Conservation (phyloP, 2,797 vertebrate species). For the Coluber constrictor region DNA sequence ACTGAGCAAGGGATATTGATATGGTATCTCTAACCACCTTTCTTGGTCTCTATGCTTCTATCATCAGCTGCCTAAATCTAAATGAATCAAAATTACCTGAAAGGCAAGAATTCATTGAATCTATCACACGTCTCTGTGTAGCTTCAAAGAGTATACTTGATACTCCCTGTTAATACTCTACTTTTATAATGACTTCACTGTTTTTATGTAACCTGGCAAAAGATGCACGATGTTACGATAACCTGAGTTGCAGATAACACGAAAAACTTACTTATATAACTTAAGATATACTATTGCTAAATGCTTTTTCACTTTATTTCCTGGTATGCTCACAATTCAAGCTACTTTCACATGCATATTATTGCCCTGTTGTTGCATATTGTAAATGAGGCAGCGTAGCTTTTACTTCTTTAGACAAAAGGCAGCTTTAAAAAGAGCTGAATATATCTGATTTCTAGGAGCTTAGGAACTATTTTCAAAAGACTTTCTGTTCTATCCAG, state of each 20-base stretch:
- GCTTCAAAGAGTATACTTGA: neutral
- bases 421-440: neutral
- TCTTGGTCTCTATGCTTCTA: neutral
- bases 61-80: neutral
- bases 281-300: neutral
- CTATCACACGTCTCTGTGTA: neutral
- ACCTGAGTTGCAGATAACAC: neutral
- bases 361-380: neutral
- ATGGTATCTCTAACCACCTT: neutral
- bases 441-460: neutral
- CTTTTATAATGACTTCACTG: neutral
- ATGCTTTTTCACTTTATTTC: accelerated
- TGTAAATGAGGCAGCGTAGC: neutral
- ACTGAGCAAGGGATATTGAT: neutral
- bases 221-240: neutral
- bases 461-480: neutral
- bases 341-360: neutral
- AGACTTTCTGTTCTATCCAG: neutral
- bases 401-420: slow-evolving; percentile 23
- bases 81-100: neutral
- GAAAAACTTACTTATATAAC: neutral
- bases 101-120: neutral
- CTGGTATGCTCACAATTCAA: neutral
- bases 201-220: neutral
- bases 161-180: neutral